Evolutionary conservation across 1,140 invertebrate genomes (phyloP).

Genomic region (Rhynchophorus ferrugineus): DNA sequence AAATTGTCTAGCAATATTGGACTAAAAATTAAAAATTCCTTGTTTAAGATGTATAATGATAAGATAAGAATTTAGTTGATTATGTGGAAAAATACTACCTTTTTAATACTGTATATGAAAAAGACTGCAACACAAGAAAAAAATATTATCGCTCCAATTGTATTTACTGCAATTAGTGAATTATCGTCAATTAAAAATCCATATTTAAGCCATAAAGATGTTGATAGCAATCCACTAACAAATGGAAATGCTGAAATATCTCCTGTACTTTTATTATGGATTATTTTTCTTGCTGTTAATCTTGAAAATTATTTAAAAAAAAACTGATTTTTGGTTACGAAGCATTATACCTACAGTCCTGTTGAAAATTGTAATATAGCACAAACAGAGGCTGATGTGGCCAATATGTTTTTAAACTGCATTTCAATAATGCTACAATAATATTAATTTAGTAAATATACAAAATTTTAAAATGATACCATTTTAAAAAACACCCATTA

Average conservation of each 20-base stretch:
- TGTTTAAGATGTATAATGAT: neutral
- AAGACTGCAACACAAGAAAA: conserved; percentile 55
- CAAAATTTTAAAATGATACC: neutral
- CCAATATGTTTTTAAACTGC: conserved; percentile 43
- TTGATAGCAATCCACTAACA: conserved; percentile 65
- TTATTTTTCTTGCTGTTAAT: conserved; percentile 59
- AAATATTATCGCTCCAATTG: conserved; percentile 58
- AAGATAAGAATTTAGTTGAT: neutral
- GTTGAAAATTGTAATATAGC: conserved; percentile 63
- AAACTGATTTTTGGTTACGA: conserved; percentile 10
- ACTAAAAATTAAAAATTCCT: conserved; percentile 24
- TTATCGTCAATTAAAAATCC: conserved; percentile 57
- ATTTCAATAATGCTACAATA: neutral
- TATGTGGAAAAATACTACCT: conserved; percentile 36
- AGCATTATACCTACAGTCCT: conserved; percentile 56
- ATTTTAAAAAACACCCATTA: no score
- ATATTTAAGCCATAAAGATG: conserved; percentile 62
- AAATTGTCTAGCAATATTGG: conserved; percentile 24
- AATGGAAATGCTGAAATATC: conserved; percentile 67
- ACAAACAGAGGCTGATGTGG: conserved; percentile 55
- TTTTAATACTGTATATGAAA: conserved; percentile 55
- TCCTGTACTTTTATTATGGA: conserved; percentile 56
- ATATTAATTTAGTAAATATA: neutral
- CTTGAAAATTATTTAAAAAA: conserved; percentile 38
- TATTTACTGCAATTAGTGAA: conserved; percentile 61